phyloP scores from a whole-genome alignment of 2,888 invertebrate species.

The Gibbula magus region DNA sequence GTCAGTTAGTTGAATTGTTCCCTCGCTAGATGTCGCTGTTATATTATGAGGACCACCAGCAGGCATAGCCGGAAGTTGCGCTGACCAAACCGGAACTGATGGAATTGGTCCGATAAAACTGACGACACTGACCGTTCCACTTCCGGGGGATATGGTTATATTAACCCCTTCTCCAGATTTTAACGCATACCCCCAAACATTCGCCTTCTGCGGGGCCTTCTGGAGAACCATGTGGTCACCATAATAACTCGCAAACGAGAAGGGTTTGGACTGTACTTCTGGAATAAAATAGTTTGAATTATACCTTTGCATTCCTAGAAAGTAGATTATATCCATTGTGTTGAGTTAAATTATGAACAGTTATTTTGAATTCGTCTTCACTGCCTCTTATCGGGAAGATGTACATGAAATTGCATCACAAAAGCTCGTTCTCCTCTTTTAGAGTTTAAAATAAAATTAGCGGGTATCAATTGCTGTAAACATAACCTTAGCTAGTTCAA shows the following conservation, averaged over 20 bases:
- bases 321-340: no score
- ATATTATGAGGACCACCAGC: slow-evolving; percentile 51
- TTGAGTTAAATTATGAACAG: no score
- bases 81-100: slow-evolving; percentile 45
- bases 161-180: slow-evolving; percentile 43
- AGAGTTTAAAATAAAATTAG: no score
- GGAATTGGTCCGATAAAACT: background rate
- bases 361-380: no score
- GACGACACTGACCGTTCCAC: background rate
- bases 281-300: no score
- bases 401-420: no score
- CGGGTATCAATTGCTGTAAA: no score
- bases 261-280: background rate
- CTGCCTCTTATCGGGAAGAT: no score
- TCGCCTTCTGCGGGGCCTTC: slow-evolving; percentile 51
- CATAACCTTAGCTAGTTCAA: no score
- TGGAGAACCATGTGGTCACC: slow-evolving; percentile 67
- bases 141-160: slow-evolving; percentile 28
- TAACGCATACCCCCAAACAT: slow-evolving; percentile 63
- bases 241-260: slow-evolving; percentile 49
- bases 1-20: slow-evolving; percentile 48
- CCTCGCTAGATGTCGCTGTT: slow-evolving; percentile 39
- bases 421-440: no score
- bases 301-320: no score
- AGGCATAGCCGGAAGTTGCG: slow-evolving; percentile 45